These are phyloP conservation scores for Bucorvus abyssinicus DNA, from an alignment of 2,797 vertebrate species.

Conservation along the genomic window DNA sequence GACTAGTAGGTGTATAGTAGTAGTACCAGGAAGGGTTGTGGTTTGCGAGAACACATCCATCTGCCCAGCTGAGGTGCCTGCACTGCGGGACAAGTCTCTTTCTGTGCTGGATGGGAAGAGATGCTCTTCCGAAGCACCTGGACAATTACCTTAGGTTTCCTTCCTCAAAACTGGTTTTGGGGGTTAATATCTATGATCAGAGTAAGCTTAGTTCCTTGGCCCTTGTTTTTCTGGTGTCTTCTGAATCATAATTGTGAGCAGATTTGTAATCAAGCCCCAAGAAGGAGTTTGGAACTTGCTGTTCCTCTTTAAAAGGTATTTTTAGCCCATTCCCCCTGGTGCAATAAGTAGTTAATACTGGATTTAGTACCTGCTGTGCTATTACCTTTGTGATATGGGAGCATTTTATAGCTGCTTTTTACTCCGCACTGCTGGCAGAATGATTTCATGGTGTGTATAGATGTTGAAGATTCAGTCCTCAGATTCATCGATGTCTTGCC, in stretches of 20 bases:
- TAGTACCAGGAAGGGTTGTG: too few relatives aligned
- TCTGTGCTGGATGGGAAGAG: not conserved
- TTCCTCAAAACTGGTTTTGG: not conserved
- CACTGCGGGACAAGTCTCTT: not conserved
- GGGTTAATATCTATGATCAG: not conserved
- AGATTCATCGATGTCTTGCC: not conserved
- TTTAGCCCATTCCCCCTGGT: not conserved
- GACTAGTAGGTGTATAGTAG: not conserved
- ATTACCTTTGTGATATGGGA: slow-evolving; percentile 31
- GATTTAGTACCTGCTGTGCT: slow-evolving; percentile 43
- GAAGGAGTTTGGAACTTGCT: not conserved
- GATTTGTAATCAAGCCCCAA: not conserved
- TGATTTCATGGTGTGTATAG: not conserved
- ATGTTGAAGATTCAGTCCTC: slow-evolving; percentile 15
- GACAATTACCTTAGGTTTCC: not conserved
- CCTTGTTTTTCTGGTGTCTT: not conserved
- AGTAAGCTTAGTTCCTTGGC: not conserved
- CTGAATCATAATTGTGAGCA: not conserved
- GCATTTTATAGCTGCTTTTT: slow-evolving; percentile 28
- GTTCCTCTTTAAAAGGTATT: not conserved
- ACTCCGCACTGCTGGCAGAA: not conserved
- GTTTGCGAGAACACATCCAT: not conserved
- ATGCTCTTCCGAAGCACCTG: not conserved
- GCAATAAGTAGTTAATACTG: slow-evolving; percentile 32
- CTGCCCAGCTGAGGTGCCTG: not conserved